Conservation (phyloP, 1,140 invertebrate species). For the Drosophila seguyi region DNA sequence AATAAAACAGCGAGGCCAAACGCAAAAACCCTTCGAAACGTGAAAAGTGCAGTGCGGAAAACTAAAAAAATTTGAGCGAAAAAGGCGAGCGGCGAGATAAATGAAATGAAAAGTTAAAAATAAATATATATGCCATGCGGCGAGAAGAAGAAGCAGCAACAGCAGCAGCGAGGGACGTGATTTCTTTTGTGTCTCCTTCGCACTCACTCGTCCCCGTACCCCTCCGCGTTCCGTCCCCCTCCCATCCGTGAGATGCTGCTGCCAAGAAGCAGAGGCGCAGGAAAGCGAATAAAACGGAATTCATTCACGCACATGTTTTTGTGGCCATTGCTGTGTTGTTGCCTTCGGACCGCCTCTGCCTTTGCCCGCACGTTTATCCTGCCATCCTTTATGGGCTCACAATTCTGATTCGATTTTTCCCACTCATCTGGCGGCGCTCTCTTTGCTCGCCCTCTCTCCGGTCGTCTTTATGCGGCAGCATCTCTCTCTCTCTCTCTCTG, state of each 20-base stretch:
- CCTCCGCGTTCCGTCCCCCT: conserved; percentile 1
- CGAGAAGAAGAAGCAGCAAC: conserved; percentile 18
- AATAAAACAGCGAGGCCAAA: conserved; percentile 14
- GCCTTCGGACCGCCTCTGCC: conserved; percentile 36
- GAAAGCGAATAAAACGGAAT: conserved; percentile 33
- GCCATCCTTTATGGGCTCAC: conserved; percentile 63
- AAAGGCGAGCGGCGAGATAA: conserved; percentile 61
- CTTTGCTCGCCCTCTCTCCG: conserved; percentile 8
- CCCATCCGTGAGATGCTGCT: conserved; percentile 5
- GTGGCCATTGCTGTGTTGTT: conserved; percentile 58
- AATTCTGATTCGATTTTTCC: conserved; percentile 81
- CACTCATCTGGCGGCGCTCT: conserved; percentile 43
- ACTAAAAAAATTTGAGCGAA: conserved; percentile 12
- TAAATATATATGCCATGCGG: conserved; percentile 81
- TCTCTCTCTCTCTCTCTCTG: conserved; percentile 25
- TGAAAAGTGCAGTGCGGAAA: conserved; percentile 49
- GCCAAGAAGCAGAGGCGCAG: conserved; percentile 2
- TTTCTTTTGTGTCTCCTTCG: conserved; percentile 71
- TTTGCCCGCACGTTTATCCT: conserved; percentile 67
- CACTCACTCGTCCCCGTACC: conserved; percentile 10
- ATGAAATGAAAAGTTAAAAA: conserved; percentile 83
- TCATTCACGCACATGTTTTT: conserved; percentile 72
- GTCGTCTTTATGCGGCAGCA: conserved; percentile 31
- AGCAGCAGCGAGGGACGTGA: conserved; percentile 63
- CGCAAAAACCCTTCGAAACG: conserved; percentile 8